These are phyloP conservation scores for Scarus forsteni DNA, from an alignment of 2,797 vertebrate species.

Conservation along the genomic window DNA sequence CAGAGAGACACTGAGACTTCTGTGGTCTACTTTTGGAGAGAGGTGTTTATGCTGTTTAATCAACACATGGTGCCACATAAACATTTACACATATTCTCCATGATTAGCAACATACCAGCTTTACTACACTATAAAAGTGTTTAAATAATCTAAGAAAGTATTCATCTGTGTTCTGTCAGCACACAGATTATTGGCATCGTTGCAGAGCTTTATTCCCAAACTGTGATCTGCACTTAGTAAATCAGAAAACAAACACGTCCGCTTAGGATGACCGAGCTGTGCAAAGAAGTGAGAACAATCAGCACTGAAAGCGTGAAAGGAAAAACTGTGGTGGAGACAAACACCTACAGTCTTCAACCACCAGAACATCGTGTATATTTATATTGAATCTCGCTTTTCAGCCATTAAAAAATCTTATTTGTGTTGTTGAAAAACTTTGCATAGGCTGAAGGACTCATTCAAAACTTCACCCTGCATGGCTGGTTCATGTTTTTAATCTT, in stretches of 20 bases:
- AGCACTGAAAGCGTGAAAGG: background rate
- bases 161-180: conserved; percentile 44
- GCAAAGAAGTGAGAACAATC: background rate
- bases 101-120: background rate
- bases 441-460: too few species aligned
- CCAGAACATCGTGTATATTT: conserved; percentile 7
- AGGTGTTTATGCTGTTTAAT: conserved; percentile 1
- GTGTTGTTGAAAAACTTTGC: background rate
- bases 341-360: conserved; percentile 14
- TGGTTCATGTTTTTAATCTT: background rate
- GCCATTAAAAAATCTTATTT: background rate
- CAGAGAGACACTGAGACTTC: background rate
- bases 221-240: conserved; percentile 33
- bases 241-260: conserved; percentile 19
- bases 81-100: background rate
- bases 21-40: conserved; percentile 7
- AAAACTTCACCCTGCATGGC: too few species aligned
- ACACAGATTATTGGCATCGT: conserved; percentile 35
- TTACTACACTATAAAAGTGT: background rate
- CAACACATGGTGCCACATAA: background rate
- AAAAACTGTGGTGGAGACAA: conserved; percentile 1
- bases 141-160: background rate
- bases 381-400: background rate
- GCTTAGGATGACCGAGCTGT: conserved; percentile 11
- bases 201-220: conserved; percentile 27